Evolutionary conservation across 2,888 invertebrate species (phyloP), one percentile per base, ranked within the genome.

Genomic region (Fissipunctia ypsillon): DNA sequence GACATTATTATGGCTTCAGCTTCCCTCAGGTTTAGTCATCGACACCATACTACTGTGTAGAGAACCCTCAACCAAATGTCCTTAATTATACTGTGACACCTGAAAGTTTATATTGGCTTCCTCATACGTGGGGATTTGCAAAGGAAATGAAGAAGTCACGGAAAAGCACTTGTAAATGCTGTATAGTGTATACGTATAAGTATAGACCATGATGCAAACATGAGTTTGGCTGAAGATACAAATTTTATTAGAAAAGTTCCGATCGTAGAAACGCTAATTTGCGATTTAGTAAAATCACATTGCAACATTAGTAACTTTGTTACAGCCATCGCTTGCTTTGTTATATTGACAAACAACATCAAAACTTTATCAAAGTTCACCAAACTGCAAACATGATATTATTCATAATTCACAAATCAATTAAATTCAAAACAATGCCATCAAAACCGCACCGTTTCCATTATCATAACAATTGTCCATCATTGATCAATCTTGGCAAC

Each of bases 1-100:
- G 88, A 87, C 90, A 91, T 88, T 94, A 91, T 89, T 95, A 93
- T 89, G 95, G 95, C 92, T 95, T 95, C 95, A 92, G 92, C 93
- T 94, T 94, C 95, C 95, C 94, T 91, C 88, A 89, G 89, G 89
- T 86, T 89, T 94, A 93, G 94, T 95, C 94, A 95, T 94, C 94
- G 95, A 96, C 92, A 95, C 95, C 95, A 90, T 86, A 84, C 74
- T 86, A 84, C 74, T 82, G 83, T 81, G 80, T n/a, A 92, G 90
- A 89, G 90, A 77, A 88, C 76, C 74, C 69, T 84, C 83, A 87
- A 85, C 88, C 88, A 92, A 90, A 90, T 91, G 89, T 86, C 88
- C 88, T 87, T 90, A 91, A 91, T 90, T 90, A 89, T 89, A 81
- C 54, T 76, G 74, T 79, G 82, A 83, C 80, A 88, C 88, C 87